A percentile compares a stretch with the other conserved stretches of the same genome.
phyloP scores from a whole-genome alignment of 2,113 vertebrate species.

The Tachysurus fulvidraco region DNA sequence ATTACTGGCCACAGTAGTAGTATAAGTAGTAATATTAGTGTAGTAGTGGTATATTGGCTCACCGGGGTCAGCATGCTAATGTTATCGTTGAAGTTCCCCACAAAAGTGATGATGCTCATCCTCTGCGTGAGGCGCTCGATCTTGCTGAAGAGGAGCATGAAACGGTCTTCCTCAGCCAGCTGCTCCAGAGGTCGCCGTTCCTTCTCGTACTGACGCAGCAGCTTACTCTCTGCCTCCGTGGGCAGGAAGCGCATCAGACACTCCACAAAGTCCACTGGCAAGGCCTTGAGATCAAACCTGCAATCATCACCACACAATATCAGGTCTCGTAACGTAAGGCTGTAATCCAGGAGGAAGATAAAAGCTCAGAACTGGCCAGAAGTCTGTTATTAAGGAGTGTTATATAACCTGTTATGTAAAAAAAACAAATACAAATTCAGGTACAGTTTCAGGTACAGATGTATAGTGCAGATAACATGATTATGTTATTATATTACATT shows the following conservation, averaged over 20 bases:
- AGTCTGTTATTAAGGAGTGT: background rate
- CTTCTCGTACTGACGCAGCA: constrained; percentile 87
- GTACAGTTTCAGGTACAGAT: no score
- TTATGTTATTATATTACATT: no score
- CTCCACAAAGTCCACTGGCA: constrained; percentile 94
- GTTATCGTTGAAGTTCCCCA: constrained; percentile 90
- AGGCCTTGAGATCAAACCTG: constrained; percentile 88
- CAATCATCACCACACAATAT: background rate
- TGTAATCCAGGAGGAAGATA: background rate
- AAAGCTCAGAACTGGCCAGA: background rate
- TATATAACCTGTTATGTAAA: background rate
- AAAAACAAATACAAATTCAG: background rate
- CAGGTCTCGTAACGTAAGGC: background rate
- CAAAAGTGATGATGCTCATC: constrained; percentile 94
- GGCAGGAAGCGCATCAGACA: constrained; percentile 94
- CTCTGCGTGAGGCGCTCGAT: constrained; percentile 91
- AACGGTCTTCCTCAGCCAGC: constrained; percentile 89
- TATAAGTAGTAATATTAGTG: background rate
- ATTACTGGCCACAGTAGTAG: background rate
- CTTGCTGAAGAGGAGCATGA: constrained; percentile 94
- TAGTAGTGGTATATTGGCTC: background rate
- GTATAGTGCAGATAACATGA: background rate
- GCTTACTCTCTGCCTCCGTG: constrained; percentile 85
- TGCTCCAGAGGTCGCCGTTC: constrained; percentile 88
- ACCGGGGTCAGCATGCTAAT: constrained; percentile 89